phyloP scores from a whole-genome alignment of 2,888 invertebrate genomes.

The Drepanosiphum platanoidis region DNA sequence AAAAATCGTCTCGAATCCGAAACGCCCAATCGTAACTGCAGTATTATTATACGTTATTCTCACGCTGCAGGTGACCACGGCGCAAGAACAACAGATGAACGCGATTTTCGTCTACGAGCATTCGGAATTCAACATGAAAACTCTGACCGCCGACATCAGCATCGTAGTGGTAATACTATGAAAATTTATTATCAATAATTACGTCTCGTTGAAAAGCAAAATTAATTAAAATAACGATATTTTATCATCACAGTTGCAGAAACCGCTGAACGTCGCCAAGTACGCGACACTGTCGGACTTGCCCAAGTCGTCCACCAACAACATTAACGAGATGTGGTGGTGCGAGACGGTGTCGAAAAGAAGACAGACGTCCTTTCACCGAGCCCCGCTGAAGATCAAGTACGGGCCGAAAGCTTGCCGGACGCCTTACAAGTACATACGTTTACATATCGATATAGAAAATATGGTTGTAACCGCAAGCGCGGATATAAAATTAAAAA shows the following conservation, averaged over 20 bases:
- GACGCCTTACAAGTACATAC: background rate
- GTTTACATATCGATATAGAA: background rate
- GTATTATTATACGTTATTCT: background rate
- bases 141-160: constrained; percentile 25
- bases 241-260: background rate
- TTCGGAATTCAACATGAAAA: background rate
- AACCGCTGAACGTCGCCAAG: background rate
- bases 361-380: background rate
- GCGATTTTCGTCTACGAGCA: background rate
- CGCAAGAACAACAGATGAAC: background rate
- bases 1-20: background rate
- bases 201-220: too few relatives aligned
- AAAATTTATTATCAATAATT: too few relatives aligned
- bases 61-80: background rate
- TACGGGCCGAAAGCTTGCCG: constrained; percentile 14
- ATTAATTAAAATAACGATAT: too few relatives aligned
- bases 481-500: too few relatives aligned
- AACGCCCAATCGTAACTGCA: background rate
- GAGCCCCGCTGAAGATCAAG: background rate
- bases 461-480: too few relatives aligned
- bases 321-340: background rate
- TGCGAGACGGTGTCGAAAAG: background rate
- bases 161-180: constrained; percentile 22
- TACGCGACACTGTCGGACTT: background rate
- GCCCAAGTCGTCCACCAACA: too few relatives aligned